phyloP scores from a whole-genome alignment of 1,140 invertebrate species.

The Apis cerana region DNA sequence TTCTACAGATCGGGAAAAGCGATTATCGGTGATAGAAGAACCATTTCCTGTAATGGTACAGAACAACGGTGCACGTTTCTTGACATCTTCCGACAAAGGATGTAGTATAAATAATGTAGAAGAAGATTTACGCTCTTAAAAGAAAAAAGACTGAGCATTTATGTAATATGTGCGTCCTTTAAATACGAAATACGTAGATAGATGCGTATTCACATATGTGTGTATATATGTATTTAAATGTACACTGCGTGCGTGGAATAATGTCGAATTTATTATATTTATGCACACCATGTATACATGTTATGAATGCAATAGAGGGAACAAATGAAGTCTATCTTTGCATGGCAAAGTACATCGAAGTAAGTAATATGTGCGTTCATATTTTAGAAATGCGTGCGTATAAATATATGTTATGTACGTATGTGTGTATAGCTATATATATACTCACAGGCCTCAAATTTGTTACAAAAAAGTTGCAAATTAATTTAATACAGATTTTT shows the following conservation, averaged over 20 bases:
- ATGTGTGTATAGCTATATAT: slow-evolving; percentile 17
- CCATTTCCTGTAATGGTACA: slow-evolving; percentile 62
- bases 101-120: slow-evolving; percentile 53
- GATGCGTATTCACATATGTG: slow-evolving; percentile 54
- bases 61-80: slow-evolving; percentile 28
- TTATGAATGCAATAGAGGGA: slow-evolving; percentile 26
- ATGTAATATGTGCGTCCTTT: slow-evolving; percentile 52
- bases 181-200: slow-evolving; percentile 58
- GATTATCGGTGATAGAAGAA: slow-evolving; percentile 76
- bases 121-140: slow-evolving; percentile 51
- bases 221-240: slow-evolving; percentile 66
- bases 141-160: slow-evolving; percentile 57
- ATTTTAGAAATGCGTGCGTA: slow-evolving; percentile 9
- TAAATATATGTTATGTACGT: slow-evolving; percentile 29
- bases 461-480: slow-evolving; percentile 28
- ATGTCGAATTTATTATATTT: slow-evolving; percentile 38
- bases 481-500: slow-evolving; percentile 23
- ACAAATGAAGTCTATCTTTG: slow-evolving; percentile 28
- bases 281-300: slow-evolving; percentile 28
- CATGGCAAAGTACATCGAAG: slow-evolving; percentile 16
- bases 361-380: slow-evolving; percentile 27
- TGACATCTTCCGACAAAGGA: slow-evolving; percentile 36
- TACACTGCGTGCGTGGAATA: slow-evolving; percentile 52
- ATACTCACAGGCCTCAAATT: slow-evolving; percentile 42
- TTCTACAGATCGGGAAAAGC: slow-evolving; percentile 72